Percentiles rank a stretch among this genome's conserved stretches.
Conservation (phyloP, 2,797 vertebrate species). For the Acanthopagrus latus region DNA sequence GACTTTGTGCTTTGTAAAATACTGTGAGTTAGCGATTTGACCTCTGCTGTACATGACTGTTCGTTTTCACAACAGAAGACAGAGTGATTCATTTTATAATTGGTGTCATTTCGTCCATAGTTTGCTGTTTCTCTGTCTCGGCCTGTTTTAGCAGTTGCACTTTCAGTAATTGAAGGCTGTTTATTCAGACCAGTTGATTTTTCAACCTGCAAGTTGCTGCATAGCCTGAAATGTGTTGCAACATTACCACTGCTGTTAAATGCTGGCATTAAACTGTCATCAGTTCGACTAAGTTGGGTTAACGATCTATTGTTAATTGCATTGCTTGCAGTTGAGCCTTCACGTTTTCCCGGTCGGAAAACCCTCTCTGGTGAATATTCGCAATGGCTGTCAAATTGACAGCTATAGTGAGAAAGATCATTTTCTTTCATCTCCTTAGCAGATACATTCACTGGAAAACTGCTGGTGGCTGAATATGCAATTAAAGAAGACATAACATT, state of each 20-base stretch:
- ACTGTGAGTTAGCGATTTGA: constrained; percentile 33
- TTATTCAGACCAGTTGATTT: constrained; percentile 32
- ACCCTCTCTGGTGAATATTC: constrained; percentile 25
- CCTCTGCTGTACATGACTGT: constrained; percentile 40
- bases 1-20: constrained; percentile 38
- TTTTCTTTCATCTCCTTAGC: constrained; percentile 31
- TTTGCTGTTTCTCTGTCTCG: constrained; percentile 13
- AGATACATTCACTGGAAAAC: constrained; percentile 28
- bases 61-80: constrained; percentile 25
- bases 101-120: background rate
- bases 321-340: constrained; percentile 33
- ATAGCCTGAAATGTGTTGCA: constrained; percentile 44
- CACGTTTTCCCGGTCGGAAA: constrained; percentile 24
- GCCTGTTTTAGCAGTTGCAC: constrained; percentile 15
- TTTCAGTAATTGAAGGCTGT: constrained; percentile 14
- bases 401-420: background rate
- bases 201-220: constrained; percentile 24
- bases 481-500: constrained; percentile 12
- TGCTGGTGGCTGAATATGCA: constrained; percentile 26
- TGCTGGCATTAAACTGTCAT: constrained; percentile 13
- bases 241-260: constrained; percentile 31
- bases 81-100: constrained; percentile 16
- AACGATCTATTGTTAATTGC: background rate
- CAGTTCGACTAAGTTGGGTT: constrained; percentile 23
- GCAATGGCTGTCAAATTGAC: constrained; percentile 27